These are phyloP conservation scores for Orussus abietinus DNA, from an alignment of 1,140 invertebrate species.

Conservation along the genomic window DNA sequence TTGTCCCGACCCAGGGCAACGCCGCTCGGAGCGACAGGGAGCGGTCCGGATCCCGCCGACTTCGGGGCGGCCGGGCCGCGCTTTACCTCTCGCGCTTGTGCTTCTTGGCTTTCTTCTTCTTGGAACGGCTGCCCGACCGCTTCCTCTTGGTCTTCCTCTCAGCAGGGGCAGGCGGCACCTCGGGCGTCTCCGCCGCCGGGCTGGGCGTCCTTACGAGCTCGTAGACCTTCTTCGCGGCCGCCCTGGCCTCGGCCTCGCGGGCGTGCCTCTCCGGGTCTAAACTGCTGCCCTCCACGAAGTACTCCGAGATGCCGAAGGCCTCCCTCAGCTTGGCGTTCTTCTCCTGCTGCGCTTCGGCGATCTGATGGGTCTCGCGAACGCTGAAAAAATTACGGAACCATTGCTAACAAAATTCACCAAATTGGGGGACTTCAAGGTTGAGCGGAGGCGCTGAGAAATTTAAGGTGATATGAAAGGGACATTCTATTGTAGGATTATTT, in stretches of 20 bases:
- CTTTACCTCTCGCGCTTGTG: slow-evolving; percentile 47
- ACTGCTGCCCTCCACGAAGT: slow-evolving; percentile 91
- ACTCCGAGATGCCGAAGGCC: slow-evolving; percentile 91
- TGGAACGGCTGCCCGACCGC: slow-evolving; percentile 36
- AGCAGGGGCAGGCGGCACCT: slow-evolving; percentile 6
- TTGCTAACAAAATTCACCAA: no score
- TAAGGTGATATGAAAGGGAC: no score
- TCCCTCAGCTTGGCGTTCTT: slow-evolving; percentile 90
- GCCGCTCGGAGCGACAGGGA: neutral
- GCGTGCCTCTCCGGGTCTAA: slow-evolving; percentile 81
- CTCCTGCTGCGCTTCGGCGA: slow-evolving; percentile 93
- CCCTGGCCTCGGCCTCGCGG: slow-evolving; percentile 67
- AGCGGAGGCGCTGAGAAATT: no score
- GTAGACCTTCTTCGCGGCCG: slow-evolving; percentile 27
- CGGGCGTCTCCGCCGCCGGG: slow-evolving; percentile 24
- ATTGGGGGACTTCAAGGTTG: no score
- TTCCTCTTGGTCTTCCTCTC: slow-evolving; percentile 44
- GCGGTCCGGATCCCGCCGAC: slow-evolving; percentile 41
- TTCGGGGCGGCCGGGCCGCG: slow-evolving; percentile 25
- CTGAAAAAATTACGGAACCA: slow-evolving; percentile 63
- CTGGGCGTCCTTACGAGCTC: slow-evolving; percentile 42
- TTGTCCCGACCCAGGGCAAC: no score
- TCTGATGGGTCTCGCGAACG: slow-evolving; percentile 90
- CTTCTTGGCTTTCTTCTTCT: slow-evolving; percentile 48
- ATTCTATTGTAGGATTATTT: no score